Conservation (phyloP, 1,140 invertebrate genomes). For the roundworm (Caenorhabditis elegans) region WBcel235 BX284606.5:4263501-4264000, state of each 20-base stretch:
- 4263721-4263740: slow-evolving; percentile 81
- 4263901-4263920: no score
- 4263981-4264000: slow-evolving; percentile 57
- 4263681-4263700: slow-evolving; percentile 82
- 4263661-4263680: neutral
- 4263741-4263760: slow-evolving; percentile 91
- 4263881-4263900: no score
- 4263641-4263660: slow-evolving; percentile 56
- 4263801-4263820: slow-evolving; percentile 74
- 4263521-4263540: slow-evolving; percentile 87
- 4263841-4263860: no score
- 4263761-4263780: slow-evolving; percentile 89
- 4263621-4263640: slow-evolving; percentile 82
- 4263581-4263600: slow-evolving; percentile 87
- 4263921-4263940: no score
- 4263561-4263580: slow-evolving; percentile 82
- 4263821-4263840: no score
- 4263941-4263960: no score
- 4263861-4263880: no score
- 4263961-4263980: no score
- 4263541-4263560: slow-evolving; percentile 85
- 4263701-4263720: slow-evolving; percentile 90
- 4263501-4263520: slow-evolving; percentile 78
- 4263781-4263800: slow-evolving; percentile 86
- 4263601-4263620: slow-evolving; percentile 69